Evolutionary conservation across 2,888 invertebrate genomes (phyloP).

Genomic region (Drosophila anomalipes): DNA sequence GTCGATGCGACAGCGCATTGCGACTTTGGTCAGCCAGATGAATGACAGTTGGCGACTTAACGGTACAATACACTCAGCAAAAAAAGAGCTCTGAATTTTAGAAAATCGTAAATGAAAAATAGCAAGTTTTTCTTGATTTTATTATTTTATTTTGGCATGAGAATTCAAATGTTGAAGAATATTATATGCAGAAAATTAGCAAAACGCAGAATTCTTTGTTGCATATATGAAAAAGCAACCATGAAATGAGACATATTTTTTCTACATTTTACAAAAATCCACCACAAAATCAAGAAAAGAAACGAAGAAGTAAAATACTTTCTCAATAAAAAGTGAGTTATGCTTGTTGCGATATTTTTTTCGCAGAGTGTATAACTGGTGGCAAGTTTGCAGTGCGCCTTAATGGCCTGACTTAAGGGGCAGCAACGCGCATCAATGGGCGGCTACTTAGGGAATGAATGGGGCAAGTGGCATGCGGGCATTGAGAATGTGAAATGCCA

Average conservation of each 20-base stretch:
- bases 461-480: neutral
- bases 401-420: constrained; percentile 46
- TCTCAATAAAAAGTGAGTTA: neutral
- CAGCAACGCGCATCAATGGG: constrained; percentile 30
- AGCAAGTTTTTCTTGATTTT: neutral
- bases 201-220: too few species aligned
- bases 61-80: neutral
- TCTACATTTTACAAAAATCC: neutral
- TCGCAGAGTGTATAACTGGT: neutral
- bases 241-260: too few species aligned
- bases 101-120: neutral
- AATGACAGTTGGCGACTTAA: constrained; percentile 19
- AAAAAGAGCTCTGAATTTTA: neutral
- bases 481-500: constrained; percentile 23
- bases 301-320: neutral
- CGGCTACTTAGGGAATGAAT: constrained; percentile 10
- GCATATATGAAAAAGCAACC: too few species aligned
- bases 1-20: constrained; percentile 36
- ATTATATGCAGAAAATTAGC: too few species aligned
- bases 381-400: neutral
- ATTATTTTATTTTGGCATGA: too few species aligned
- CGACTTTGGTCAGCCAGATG: constrained; percentile 14
- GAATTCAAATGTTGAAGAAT: too few species aligned
- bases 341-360: neutral
- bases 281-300: neutral